Base-by-base conservation (phyloP, 1,140 invertebrate genomes). In the Agrypnia vestita region DNA sequence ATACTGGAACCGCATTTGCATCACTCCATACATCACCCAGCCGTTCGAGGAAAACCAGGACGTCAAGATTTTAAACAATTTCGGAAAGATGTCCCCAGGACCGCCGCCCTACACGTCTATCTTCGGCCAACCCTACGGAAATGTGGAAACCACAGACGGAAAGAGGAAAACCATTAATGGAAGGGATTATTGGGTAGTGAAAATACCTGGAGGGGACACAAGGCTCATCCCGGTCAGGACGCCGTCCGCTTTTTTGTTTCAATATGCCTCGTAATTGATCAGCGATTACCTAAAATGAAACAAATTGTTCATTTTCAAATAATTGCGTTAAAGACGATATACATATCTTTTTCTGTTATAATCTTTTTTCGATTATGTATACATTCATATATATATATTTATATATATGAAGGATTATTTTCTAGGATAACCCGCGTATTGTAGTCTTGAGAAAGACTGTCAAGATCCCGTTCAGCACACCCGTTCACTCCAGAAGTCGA, bases 211-310 rank as follows among this genome's bases (percentile, higher is more conserved):
- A 56, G 93, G 93, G 0, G 90, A 91, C 17, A 92, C 87, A 10
- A 90, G 91, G 80, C 87, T 95, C 25, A 91, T 95, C 78, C 94
- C 94, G 0, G 89, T 93, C 0, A 87, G 94, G 83, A 91, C 92
- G 7, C 93, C 94, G 0, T 95, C 94, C 4, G 93, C 94, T 19
- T 91, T 94, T 59, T 85, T 95, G 0, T 95, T 94, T 88, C 92
- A 93, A 80, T 93, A 91, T 59, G 82, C 85, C 11, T 71, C 76
- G 15, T 83, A 76, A 81, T 44, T 10, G 53, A 13, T n/a, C 25
- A 35, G 25, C 25, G 25, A 35, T 35, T 35, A 6, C n/a, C n/a
- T n/a, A n/a, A n/a, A n/a, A n/a, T n/a, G n/a, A n/a, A n/a, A n/a
- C n/a, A n/a, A n/a, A n/a, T n/a, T n/a, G n/a, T n/a, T n/a, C n/a